Percentiles rank a stretch among this genome's conserved stretches.
phyloP scores from a whole-genome alignment of 1,140 invertebrate genomes.

The Temnothorax curvispinosus region DNA sequence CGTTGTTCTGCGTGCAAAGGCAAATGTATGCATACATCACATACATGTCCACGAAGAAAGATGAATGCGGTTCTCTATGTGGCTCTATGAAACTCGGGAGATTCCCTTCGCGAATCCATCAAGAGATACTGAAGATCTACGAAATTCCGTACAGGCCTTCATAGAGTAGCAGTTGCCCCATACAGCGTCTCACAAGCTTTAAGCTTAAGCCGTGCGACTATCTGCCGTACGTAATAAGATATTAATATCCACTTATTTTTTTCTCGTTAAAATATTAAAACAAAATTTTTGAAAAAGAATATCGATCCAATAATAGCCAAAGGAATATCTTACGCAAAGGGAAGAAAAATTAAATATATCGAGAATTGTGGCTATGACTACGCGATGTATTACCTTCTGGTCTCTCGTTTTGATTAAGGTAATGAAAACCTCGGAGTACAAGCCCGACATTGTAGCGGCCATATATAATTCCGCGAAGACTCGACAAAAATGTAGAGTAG shows the following conservation, averaged over 20 bases:
- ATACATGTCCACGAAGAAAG: slow-evolving; percentile 55
- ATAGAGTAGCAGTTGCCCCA: background rate
- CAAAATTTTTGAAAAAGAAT: background rate
- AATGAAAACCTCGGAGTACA: slow-evolving; percentile 6
- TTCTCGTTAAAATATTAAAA: background rate
- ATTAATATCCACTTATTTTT: background rate
- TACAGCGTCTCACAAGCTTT: background rate
- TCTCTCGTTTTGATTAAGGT: slow-evolving; percentile 4
- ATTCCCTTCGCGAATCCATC: background rate
- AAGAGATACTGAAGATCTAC: background rate
- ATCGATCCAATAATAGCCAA: background rate
- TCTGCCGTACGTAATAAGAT: background rate
- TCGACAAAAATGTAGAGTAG: slow-evolving; percentile 53
- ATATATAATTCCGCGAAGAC: slow-evolving; percentile 38
- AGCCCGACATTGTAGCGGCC: background rate
- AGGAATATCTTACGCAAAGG: background rate
- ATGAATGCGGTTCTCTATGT: slow-evolving; percentile 40
- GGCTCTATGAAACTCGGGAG: slow-evolving; percentile 22
- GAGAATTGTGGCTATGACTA: no score
- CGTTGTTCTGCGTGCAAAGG: slow-evolving; percentile 65
- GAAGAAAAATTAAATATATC: background rate
- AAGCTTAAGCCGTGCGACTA: background rate
- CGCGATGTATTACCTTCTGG: background rate
- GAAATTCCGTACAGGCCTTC: background rate
- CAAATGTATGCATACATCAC: slow-evolving; percentile 60